These are phyloP conservation scores for Hypomecis atomaria DNA, from an alignment of 2,888 invertebrate species.

Conservation along the genomic window DNA sequence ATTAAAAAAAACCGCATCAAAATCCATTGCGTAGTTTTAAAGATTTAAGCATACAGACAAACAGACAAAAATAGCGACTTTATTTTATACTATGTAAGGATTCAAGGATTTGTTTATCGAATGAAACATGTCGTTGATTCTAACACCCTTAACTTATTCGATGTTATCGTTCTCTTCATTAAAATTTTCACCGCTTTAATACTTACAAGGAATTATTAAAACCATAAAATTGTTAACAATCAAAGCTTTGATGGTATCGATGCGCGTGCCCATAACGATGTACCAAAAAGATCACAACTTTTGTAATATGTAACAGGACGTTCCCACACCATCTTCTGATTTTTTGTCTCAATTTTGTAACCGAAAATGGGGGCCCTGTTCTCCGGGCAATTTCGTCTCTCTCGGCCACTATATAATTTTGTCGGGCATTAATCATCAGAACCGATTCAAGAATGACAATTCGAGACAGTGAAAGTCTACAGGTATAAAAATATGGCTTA, in stretches of 20 bases:
- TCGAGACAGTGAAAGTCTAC: constrained; percentile 60
- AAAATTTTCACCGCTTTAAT: constrained; percentile 15
- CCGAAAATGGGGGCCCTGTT: constrained; percentile 58
- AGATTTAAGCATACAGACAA: too few relatives aligned
- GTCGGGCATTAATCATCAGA: constrained; percentile 71
- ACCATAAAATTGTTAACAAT: constrained; percentile 59
- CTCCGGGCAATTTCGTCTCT: constrained; percentile 68
- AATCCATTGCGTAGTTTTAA: too few relatives aligned
- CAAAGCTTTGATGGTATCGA: constrained; percentile 60
- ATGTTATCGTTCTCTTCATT: not conserved
- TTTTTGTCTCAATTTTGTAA: constrained; percentile 56
- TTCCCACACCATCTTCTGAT: constrained; percentile 69
- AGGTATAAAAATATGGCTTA: constrained; percentile 37
- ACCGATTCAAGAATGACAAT: constrained; percentile 72
- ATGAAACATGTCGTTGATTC: too few relatives aligned
- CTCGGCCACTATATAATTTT: constrained; percentile 76
- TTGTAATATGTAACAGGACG: constrained; percentile 59
- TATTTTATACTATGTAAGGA: too few relatives aligned
- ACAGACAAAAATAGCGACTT: too few relatives aligned
- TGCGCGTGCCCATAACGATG: constrained; percentile 48
- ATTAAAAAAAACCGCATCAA: too few relatives aligned
- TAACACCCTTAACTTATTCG: not conserved
- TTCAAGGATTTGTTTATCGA: too few relatives aligned
- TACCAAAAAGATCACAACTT: constrained; percentile 54
- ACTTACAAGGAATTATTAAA: constrained; percentile 38